These are phyloP conservation scores for Lasioglossum baleicum DNA, from an alignment of 1,140 invertebrate genomes.

Conservation along the genomic window DNA sequence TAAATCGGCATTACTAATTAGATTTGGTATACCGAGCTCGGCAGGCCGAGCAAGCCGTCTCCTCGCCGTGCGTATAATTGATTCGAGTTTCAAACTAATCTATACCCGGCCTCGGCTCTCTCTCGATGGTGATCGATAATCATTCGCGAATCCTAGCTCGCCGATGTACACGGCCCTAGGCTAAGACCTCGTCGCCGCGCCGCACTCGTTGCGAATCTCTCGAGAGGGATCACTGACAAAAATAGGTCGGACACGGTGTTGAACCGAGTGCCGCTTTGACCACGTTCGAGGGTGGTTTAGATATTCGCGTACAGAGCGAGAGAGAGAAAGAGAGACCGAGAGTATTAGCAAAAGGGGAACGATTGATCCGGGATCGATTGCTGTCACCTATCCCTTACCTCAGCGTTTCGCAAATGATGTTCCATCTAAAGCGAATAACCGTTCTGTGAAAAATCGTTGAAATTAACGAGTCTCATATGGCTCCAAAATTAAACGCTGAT, in stretches of 20 bases:
- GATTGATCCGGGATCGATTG: not conserved
- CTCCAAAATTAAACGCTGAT: no score
- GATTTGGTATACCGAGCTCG: slow-evolving; percentile 63
- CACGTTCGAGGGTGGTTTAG: not conserved
- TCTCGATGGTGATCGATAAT: slow-evolving; percentile 64
- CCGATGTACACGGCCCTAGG: not conserved
- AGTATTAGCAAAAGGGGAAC: no score
- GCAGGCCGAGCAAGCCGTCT: slow-evolving; percentile 38
- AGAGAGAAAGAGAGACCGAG: not conserved
- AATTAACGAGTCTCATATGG: no score
- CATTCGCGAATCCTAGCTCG: slow-evolving; percentile 22
- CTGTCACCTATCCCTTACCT: not conserved
- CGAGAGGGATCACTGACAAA: slow-evolving; percentile 18
- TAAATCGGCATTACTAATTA: slow-evolving; percentile 73
- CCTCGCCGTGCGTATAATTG: slow-evolving; percentile 62
- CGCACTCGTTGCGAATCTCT: not conserved
- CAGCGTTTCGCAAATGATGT: no score
- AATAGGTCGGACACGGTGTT: not conserved
- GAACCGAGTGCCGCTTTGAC: not conserved
- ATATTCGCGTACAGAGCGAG: not conserved
- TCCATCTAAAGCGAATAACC: no score
- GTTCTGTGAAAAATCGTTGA: no score
- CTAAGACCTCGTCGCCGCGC: slow-evolving; percentile 1
- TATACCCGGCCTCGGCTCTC: slow-evolving; percentile 32
- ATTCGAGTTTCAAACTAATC: slow-evolving; percentile 74